Percentiles rank a stretch among this genome's conserved stretches.
phyloP scores from a whole-genome alignment of 2,888 invertebrate species.

The Orthosia incerta region DNA sequence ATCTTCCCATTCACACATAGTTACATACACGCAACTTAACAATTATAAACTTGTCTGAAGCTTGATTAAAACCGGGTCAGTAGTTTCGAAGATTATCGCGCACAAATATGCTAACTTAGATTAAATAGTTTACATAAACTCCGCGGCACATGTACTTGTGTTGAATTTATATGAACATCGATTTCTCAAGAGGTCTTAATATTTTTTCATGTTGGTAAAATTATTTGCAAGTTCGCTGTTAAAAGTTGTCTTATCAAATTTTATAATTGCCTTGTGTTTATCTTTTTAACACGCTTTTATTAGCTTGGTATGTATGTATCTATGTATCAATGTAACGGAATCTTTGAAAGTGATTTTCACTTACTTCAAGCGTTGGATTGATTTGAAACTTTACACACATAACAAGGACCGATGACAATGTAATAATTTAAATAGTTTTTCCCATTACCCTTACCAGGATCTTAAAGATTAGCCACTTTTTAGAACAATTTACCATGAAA shows the following conservation, averaged over 20 bases:
- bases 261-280: not conserved
- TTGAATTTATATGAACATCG: slow-evolving; percentile 38
- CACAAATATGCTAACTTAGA: slow-evolving; percentile 63
- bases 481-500: no score
- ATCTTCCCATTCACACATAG: slow-evolving; percentile 33
- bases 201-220: not conserved
- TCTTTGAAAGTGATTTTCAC: no score
- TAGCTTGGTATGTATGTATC: no score
- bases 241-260: not conserved
- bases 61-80: slow-evolving; percentile 64
- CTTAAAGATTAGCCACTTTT: no score
- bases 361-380: no score
- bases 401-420: no score
- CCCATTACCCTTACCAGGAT: no score
- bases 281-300: no score
- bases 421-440: no score
- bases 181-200: slow-evolving; percentile 14
- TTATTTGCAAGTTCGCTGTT: slow-evolving; percentile 11
- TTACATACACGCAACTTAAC: slow-evolving; percentile 38
- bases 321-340: no score
- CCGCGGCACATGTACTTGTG: slow-evolving; percentile 7
- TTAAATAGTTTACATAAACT: slow-evolving; percentile 55
- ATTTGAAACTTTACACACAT: no score
- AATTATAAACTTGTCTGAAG: slow-evolving; percentile 60
- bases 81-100: slow-evolving; percentile 60